These are phyloP conservation scores for Agrotis segetum DNA, from an alignment of 2,888 invertebrate species.

Conservation along the genomic window DNA sequence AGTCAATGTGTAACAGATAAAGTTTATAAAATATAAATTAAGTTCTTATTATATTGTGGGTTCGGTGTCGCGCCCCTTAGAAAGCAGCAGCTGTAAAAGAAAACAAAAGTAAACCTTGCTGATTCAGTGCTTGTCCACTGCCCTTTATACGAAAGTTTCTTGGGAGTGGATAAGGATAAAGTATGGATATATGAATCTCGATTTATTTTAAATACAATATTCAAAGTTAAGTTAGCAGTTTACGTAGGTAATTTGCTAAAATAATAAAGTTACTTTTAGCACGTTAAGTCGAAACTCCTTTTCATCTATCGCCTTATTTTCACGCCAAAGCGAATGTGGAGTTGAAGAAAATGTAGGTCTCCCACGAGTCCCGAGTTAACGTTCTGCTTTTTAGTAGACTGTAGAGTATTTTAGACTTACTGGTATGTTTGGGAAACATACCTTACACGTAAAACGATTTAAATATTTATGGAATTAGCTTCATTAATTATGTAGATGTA, in stretches of 20 bases:
- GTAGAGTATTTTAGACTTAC: not conserved
- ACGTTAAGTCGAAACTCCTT: constrained; percentile 6
- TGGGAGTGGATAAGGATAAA: too few species aligned
- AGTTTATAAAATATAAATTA: constrained; percentile 80
- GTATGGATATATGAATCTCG: not conserved
- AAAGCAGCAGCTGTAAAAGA: constrained; percentile 88
- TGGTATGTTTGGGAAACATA: not conserved
- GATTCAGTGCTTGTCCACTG: not conserved
- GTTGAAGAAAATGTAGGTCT: not conserved
- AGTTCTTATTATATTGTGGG: constrained; percentile 73
- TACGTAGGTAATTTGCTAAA: not conserved
- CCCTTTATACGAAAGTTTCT: not conserved
- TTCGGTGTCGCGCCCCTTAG: constrained; percentile 84
- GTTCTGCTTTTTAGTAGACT: not conserved
- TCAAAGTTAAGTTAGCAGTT: not conserved
- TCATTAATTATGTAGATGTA: constrained; percentile 15
- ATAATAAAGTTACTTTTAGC: too few species aligned
- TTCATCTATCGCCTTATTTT: not conserved
- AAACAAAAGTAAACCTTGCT: constrained; percentile 51
- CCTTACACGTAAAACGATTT: not conserved
- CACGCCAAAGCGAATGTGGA: not conserved
- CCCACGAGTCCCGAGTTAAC: constrained; percentile 3
- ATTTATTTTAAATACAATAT: not conserved
- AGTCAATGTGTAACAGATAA: constrained; percentile 82
- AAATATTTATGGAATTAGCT: constrained; percentile 3